A percentile compares a stretch with the other conserved stretches of the same genome.
phyloP scores from a whole-genome alignment of 2,797 vertebrate genomes.

The Hemitrygon akajei region DNA sequence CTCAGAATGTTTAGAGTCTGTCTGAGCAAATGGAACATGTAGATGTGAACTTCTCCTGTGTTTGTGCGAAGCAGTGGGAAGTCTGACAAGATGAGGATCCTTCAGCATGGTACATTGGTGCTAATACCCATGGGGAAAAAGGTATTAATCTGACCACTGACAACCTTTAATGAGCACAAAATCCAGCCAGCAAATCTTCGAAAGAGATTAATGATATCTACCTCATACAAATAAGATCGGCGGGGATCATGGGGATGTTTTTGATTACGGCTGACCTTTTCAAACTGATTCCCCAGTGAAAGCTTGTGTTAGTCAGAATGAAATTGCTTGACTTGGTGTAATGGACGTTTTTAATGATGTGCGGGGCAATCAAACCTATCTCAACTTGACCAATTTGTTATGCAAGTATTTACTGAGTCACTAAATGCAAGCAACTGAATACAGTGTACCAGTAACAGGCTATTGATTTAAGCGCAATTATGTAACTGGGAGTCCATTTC shows the following conservation, averaged over 20 bases:
- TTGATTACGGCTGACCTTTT: too few species aligned
- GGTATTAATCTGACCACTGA: neutral
- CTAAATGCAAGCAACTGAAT: neutral
- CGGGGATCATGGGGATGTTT: neutral
- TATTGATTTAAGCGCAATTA: constrained; percentile 13
- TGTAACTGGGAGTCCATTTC: neutral
- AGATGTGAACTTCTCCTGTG: neutral
- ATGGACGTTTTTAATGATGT: neutral
- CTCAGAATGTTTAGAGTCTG: neutral
- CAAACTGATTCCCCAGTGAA: neutral
- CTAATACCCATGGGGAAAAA: neutral
- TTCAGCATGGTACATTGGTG: neutral
- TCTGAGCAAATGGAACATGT: neutral
- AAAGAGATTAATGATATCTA: neutral
- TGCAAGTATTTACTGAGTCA: constrained; percentile 8
- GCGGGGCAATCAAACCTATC: neutral
- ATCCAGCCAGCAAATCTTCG: neutral
- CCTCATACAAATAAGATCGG: neutral
- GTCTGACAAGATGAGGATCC: neutral
- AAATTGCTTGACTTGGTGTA: neutral
- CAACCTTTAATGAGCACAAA: neutral
- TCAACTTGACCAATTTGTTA: constrained; percentile 2
- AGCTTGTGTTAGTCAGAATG: neutral
- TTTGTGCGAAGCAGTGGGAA: neutral
- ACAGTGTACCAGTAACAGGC: neutral